Evolutionary conservation across 2,113 vertebrate species (phyloP), one percentile per base, ranked within the genome.

Genomic region (Muscicapa adusta): DNA sequence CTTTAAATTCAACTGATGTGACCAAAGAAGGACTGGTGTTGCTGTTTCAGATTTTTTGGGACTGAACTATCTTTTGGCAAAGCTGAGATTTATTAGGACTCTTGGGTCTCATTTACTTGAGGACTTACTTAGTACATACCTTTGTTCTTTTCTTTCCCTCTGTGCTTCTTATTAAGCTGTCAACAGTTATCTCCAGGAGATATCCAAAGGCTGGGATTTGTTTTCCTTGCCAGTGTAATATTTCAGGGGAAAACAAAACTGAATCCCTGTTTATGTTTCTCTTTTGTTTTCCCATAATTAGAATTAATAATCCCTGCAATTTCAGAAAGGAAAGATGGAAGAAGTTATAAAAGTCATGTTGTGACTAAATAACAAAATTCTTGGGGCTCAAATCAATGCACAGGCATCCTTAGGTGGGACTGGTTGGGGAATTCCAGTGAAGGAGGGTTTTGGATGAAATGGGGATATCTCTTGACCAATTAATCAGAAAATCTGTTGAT

Each of bases 21-120:
- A 96, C 92, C 79, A 91, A 93, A 96, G 78, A 95, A 91, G 82
- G 95, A 92, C 48, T 89, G 84, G 10, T 71, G 66, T 76, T 89
- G 58, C 63, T 93, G 34, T 60, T 88, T 75, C 85, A 88, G 63
- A 91, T 68, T 53, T 72, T 89, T 96, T 89, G 77, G 71, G 85
- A 54, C 56, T 83, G 83, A 95, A 80, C 79, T 81, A 78, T 95
- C 85, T 88, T 93, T 80, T 85, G 66, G 83, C 70, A 92, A 38
- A 20, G 7, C 34, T 53, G 77, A 53, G 47, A 80, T 92, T 88
- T 92, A 89, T 70, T 75, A 92, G 67, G n/a, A 65, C 45, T 79
- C 28, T 43, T 38, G 43, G 34, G 61, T 88, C 51, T 89, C 62
- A 73, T 85, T 82, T 91, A 79, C 50, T 88, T 67, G 47, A 75